These are phyloP conservation scores for Hyles euphorbiae DNA, from an alignment of 1,140 invertebrate genomes.

Conservation along the genomic window DNA sequence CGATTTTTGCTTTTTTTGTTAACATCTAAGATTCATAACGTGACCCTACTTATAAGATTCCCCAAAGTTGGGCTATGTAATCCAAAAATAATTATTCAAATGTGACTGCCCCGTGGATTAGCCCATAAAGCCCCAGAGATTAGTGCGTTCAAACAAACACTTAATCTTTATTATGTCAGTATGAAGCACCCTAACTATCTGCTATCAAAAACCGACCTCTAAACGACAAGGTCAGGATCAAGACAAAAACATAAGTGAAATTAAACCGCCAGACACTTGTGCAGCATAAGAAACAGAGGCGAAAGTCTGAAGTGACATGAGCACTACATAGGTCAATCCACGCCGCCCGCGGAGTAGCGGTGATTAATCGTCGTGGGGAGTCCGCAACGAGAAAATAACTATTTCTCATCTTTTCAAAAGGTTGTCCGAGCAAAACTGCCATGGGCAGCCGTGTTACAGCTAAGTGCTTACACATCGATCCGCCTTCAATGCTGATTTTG, in stretches of 20 bases:
- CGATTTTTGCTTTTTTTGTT: no score
- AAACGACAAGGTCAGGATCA: no score
- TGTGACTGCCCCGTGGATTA: no score
- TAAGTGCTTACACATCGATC: conserved; percentile 45
- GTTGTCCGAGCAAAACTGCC: conserved; percentile 43
- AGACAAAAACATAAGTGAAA: not conserved
- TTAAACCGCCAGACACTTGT: conserved; percentile 5
- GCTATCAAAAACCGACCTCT: no score
- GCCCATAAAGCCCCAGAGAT: no score
- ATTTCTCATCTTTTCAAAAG: conserved; percentile 59
- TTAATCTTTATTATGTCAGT: no score
- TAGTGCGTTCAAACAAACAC: no score
- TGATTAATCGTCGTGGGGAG: conserved; percentile 55
- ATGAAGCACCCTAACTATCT: no score
- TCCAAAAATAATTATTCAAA: no score
- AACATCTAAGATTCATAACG: no score
- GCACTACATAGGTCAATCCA: conserved; percentile 46
- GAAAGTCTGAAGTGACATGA: conserved; percentile 34
- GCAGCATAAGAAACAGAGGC: conserved; percentile 28
- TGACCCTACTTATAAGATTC: no score
- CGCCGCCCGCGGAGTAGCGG: conserved; percentile 36
- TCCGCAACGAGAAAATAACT: conserved; percentile 52
- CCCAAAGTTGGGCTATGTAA: no score
- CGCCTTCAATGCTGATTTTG: conserved; percentile 29
- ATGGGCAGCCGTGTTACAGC: conserved; percentile 37